Conservation (phyloP, 2,888 invertebrate species). For the Pollenia griseotomentosa region DNA sequence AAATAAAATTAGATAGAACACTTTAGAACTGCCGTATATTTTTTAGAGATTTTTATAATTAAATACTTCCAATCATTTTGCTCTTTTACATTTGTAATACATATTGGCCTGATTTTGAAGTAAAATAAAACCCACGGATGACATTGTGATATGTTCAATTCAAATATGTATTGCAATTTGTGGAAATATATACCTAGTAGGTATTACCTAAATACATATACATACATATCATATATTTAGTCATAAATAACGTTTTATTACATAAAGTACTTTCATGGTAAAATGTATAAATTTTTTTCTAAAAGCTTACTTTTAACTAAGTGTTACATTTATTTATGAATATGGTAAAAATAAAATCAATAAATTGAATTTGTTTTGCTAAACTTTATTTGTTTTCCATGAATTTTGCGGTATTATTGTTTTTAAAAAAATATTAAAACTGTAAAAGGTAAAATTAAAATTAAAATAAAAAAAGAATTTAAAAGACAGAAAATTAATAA, state of each 20-base stretch:
- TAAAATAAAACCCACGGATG: too few relatives aligned
- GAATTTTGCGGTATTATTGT: background rate
- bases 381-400: background rate
- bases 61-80: too few relatives aligned
- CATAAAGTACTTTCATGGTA: background rate
- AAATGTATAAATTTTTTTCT: background rate
- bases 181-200: background rate
- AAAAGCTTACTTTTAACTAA: background rate
- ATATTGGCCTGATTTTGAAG: too few relatives aligned
- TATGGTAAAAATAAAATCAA: background rate
- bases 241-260: slow-evolving; percentile 2
- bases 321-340: background rate
- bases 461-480: too few relatives aligned
- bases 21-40: too few relatives aligned
- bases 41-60: too few relatives aligned
- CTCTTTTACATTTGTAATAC: too few relatives aligned
- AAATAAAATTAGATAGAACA: too few relatives aligned
- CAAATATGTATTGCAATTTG: background rate
- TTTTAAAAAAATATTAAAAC: too few relatives aligned
- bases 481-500: too few relatives aligned
- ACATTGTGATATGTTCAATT: background rate
- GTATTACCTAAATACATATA: too few relatives aligned
- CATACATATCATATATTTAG: background rate
- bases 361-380: slow-evolving; percentile 4
- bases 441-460: too few relatives aligned